phyloP scores from a whole-genome alignment of 2,113 vertebrate genomes.

The Ophiodon elongatus region DNA sequence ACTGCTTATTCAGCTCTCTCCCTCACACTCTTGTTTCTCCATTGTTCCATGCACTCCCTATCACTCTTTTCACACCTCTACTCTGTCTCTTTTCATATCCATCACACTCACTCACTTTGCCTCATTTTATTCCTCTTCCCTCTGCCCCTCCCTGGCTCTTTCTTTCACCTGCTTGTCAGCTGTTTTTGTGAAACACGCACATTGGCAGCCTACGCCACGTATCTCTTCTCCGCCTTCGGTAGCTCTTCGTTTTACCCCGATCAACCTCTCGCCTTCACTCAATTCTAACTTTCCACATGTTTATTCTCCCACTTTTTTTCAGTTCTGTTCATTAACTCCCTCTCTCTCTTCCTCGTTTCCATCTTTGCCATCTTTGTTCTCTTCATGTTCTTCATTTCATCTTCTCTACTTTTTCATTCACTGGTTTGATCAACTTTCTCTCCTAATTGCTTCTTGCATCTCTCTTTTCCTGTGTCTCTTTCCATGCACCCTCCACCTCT shows the following conservation, averaged over 20 bases:
- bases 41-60: conserved; percentile 22
- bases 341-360: not conserved
- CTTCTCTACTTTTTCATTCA: conserved; percentile 33
- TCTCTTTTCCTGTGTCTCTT: conserved; percentile 8
- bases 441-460: not conserved
- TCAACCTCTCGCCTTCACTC: conserved; percentile 36
- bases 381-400: conserved; percentile 20
- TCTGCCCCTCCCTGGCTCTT: conserved; percentile 16
- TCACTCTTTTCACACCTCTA: conserved; percentile 54
- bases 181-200: conserved; percentile 48
- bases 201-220: conserved; percentile 28
- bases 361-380: conserved; percentile 5
- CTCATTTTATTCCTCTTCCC: conserved; percentile 26
- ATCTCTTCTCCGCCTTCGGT: not conserved
- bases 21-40: conserved; percentile 18
- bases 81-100: conserved; percentile 49
- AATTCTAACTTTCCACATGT: conserved; percentile 44
- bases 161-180: conserved; percentile 59
- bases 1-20: conserved; percentile 56
- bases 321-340: conserved; percentile 12
- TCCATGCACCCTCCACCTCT: conserved; percentile 4
- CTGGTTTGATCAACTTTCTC: conserved; percentile 27
- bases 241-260: conserved; percentile 4
- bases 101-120: conserved; percentile 33
- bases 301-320: conserved; percentile 28